A percentile compares a stretch with the other conserved stretches of the same genome.
Conservation (phyloP, 2,113 vertebrate species). For the Sakesphorus luctuosus region DNA sequence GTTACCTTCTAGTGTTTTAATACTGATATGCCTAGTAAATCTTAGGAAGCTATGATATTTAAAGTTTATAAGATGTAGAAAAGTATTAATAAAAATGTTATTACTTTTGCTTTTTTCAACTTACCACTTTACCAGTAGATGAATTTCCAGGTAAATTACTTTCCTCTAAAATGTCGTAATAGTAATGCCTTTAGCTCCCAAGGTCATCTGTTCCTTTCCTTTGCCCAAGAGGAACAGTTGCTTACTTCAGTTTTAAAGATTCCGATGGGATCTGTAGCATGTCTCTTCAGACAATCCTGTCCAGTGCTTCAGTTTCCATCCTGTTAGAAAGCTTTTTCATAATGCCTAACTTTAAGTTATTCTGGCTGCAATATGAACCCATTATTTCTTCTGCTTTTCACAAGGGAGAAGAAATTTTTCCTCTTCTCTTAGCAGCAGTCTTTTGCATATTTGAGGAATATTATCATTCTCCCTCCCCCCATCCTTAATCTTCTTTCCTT, state of each 20-base stretch:
- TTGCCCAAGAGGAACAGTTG: neutral
- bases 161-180: neutral
- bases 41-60: neutral
- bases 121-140: neutral
- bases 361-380: conserved; percentile 5
- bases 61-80: neutral
- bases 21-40: neutral
- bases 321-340: neutral
- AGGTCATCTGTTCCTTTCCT: neutral
- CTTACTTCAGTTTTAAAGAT: neutral
- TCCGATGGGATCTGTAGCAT: neutral
- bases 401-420: neutral
- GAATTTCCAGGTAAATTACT: conserved; percentile 7
- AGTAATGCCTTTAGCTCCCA: neutral
- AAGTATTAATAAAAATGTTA: neutral
- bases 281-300: neutral
- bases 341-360: conserved; percentile 4
- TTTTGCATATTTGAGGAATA: conserved; percentile 54
- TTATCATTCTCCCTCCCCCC: conserved; percentile 19
- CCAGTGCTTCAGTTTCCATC: neutral
- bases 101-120: neutral
- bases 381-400: conserved; percentile 36
- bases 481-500: conserved; percentile 47
- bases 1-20: neutral
- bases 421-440: conserved; percentile 6